A percentile compares a stretch with the other conserved stretches of the same genome.
Conservation (phyloP, 2,797 vertebrate genomes). For the Pantherophis vulpinus region DNA sequence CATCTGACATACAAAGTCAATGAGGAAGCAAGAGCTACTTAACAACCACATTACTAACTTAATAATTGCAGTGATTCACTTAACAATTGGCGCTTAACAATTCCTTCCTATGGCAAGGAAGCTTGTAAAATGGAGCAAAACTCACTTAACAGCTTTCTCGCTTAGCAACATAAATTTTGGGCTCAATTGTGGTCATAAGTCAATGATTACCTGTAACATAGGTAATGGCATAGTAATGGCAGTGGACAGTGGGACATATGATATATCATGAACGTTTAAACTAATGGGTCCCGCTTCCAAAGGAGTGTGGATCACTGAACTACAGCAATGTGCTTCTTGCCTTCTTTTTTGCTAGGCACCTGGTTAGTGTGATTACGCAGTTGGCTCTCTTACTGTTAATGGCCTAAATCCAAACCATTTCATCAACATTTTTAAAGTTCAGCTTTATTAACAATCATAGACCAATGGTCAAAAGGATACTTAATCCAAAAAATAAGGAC, state of each 20-base stretch:
- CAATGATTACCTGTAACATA: no score
- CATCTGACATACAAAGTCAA: no score
- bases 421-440: not conserved
- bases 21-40: no score
- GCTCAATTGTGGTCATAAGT: no score
- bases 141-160: no score
- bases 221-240: no score
- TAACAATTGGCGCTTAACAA: no score
- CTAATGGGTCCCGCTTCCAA: not conserved
- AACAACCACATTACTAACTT: no score
- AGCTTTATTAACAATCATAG: not conserved
- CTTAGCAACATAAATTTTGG: no score
- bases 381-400: not conserved
- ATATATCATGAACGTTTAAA: not conserved
- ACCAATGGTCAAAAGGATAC: not conserved
- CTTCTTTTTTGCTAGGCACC: not conserved
- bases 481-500: not conserved
- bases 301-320: not conserved
- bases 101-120: no score
- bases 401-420: not conserved
- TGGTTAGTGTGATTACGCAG: not conserved
- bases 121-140: no score
- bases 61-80: no score
- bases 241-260: not conserved
- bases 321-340: not conserved